Conservation (phyloP, 1,140 invertebrate genomes). For the Pteromalus puparum region DNA sequence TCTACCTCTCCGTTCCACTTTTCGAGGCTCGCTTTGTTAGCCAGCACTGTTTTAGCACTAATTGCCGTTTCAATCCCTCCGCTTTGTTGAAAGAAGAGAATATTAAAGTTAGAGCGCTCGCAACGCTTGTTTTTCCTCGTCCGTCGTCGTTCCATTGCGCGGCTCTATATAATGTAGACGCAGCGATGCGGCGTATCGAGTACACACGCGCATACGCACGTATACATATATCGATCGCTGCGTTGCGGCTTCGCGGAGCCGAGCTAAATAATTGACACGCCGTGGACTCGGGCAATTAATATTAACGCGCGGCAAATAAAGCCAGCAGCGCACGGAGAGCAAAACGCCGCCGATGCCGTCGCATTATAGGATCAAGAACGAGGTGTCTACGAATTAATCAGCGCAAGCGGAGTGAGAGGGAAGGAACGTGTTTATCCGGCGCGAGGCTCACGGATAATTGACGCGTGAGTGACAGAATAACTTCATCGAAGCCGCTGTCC, state of each 20-base stretch:
- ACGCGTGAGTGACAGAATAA: constrained; percentile 48
- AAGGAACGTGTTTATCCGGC: constrained; percentile 26
- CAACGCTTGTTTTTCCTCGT: not conserved
- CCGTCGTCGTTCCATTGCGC: no score
- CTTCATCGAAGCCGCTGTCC: not conserved
- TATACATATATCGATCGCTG: not conserved
- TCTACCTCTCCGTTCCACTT: not conserved
- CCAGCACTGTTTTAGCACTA: not conserved
- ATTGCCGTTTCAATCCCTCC: not conserved
- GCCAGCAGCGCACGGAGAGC: not conserved
- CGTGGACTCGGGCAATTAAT: not conserved
- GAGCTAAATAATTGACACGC: not conserved
- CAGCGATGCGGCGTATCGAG: not conserved
- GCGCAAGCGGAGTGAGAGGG: constrained; percentile 51
- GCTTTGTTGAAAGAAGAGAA: not conserved
- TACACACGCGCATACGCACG: not conserved
- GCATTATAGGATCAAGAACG: not conserved
- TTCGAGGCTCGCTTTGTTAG: not conserved
- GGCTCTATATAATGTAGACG: not conserved
- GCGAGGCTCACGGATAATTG: constrained; percentile 23
- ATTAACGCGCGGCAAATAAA: not conserved
- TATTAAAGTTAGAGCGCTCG: not conserved
- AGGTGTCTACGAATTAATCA: constrained; percentile 66
- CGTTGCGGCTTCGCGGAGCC: not conserved
- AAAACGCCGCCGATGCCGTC: not conserved